Base-by-base conservation (phyloP, 2,888 invertebrate genomes). In the Sarcophaga caerulescens region DNA sequence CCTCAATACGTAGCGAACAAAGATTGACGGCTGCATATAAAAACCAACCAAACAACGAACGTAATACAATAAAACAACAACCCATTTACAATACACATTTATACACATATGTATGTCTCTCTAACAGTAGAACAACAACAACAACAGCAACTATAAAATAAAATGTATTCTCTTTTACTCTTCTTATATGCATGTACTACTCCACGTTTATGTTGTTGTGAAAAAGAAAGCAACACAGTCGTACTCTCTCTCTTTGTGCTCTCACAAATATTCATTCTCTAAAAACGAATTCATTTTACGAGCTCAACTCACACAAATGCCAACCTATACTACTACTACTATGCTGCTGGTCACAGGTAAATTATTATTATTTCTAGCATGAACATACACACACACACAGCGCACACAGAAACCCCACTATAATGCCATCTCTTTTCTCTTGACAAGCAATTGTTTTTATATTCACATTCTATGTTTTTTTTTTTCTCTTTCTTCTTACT, bases 21-120 rank as follows among this genome's bases (percentile, higher is more conserved):
- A 90, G 90, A 89, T 90, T 89, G 89, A 90, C 90, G 88, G 89
- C 90, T 89, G 88, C 88, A 88, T 89, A 88, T 89, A 86, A 87
- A 82, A 85, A 85, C 84, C 84, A 89, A 89, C 89, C 89, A 89
- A 91, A 89, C 90, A 90, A 90, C 89, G 90, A 90, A 90, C 89
- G 90, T 52, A 12, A 52, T 52, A 52, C 52, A 52, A 52, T 52
- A 14, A 60, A n/a, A 60, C 60, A 60, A 77, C 82, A 82, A 73
- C 69, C 69, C 23, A 70, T n/a, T 19, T 60, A 60, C 60, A 60
- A 60, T 21, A 60, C 17, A 52, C 12, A 14, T 14, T 14, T 52
- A 52, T 19, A 60, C 19, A 2, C 19, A 81, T 45, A 70, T 70
- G 69, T 25, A 3, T 25, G 3, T 35, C 10, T 35, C 35, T 35